Evolutionary conservation across 2,888 invertebrate species (phyloP).

Genomic region (Bimastos eiseni): DNA sequence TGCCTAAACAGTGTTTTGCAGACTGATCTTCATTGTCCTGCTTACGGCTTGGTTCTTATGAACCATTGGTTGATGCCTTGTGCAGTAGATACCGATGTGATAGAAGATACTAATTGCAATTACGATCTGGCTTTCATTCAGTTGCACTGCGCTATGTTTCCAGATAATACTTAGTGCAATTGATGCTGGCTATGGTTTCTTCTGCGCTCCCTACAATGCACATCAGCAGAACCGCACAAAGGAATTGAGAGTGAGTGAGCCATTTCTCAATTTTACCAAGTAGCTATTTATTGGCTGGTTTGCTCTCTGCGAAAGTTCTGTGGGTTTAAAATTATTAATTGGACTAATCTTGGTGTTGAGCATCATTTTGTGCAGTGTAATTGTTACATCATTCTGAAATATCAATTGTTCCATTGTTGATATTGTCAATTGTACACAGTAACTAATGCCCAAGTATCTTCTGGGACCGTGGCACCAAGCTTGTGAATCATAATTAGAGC

Average conservation of each 20-base stretch:
- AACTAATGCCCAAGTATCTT: too few relatives aligned
- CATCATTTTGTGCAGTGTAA: not conserved
- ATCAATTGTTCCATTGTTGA: too few relatives aligned
- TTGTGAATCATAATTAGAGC: not conserved
- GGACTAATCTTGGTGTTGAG: not conserved
- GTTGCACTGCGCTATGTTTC: slow-evolving; percentile 36
- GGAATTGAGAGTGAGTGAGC: slow-evolving; percentile 49
- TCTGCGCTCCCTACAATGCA: slow-evolving; percentile 54
- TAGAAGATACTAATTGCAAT: too few relatives aligned
- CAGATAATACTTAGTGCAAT: slow-evolving; percentile 55
- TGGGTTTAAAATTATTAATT: too few relatives aligned
- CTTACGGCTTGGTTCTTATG: too few relatives aligned
- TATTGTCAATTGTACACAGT: too few relatives aligned
- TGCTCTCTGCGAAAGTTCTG: not conserved
- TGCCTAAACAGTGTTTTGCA: too few relatives aligned
- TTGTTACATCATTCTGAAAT: not conserved
- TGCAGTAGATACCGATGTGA: too few relatives aligned
- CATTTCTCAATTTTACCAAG: not conserved
- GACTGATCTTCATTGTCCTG: too few relatives aligned
- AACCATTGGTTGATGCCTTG: too few relatives aligned
- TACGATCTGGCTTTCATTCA: not conserved
- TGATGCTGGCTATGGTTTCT: slow-evolving; percentile 52
- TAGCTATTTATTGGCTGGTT: not conserved
- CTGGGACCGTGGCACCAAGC: not conserved
- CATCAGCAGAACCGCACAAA: slow-evolving; percentile 50